These are phyloP conservation scores for Camptogramma bilineatum DNA, from an alignment of 2,888 invertebrate species.

Conservation along the genomic window DNA sequence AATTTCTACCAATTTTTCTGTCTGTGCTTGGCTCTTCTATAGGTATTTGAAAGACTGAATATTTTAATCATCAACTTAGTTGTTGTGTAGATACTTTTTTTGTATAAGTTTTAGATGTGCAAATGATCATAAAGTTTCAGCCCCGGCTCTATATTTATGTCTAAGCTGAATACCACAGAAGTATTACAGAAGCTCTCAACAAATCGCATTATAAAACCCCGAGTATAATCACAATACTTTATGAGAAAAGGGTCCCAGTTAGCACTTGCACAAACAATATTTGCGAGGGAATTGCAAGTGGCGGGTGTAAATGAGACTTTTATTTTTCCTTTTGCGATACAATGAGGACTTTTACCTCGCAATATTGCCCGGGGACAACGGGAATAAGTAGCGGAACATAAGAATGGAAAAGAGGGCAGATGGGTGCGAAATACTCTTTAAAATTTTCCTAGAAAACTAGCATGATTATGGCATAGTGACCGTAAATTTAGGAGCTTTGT, in stretches of 20 bases:
- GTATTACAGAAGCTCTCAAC: conserved; percentile 12
- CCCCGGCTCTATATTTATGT: not conserved
- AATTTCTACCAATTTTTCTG: too few relatives aligned
- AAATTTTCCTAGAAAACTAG: not conserved
- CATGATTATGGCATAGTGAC: not conserved
- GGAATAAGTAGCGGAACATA: conserved; percentile 52
- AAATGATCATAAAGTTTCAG: not conserved
- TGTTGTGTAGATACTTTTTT: too few relatives aligned
- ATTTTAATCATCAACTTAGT: too few relatives aligned
- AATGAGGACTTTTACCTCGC: conserved; percentile 54
- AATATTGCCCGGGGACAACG: conserved; percentile 61
- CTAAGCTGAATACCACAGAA: conserved; percentile 14
- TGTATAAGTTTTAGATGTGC: not conserved
- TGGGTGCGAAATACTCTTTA: not conserved
- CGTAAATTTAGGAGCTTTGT: not conserved
- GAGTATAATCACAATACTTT: conserved; percentile 30
- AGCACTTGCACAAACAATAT: conserved; percentile 58
- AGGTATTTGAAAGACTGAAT: too few relatives aligned
- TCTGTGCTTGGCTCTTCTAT: too few relatives aligned
- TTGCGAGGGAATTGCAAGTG: conserved; percentile 61
- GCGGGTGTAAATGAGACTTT: conserved; percentile 61
- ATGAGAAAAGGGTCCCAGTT: conserved; percentile 25
- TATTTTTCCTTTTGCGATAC: conserved; percentile 56
- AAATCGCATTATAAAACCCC: conserved; percentile 26
- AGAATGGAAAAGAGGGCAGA: conserved; percentile 4